These are phyloP conservation scores for Galleria mellonella DNA, from an alignment of 1,140 invertebrate genomes.

Conservation along the genomic window DNA sequence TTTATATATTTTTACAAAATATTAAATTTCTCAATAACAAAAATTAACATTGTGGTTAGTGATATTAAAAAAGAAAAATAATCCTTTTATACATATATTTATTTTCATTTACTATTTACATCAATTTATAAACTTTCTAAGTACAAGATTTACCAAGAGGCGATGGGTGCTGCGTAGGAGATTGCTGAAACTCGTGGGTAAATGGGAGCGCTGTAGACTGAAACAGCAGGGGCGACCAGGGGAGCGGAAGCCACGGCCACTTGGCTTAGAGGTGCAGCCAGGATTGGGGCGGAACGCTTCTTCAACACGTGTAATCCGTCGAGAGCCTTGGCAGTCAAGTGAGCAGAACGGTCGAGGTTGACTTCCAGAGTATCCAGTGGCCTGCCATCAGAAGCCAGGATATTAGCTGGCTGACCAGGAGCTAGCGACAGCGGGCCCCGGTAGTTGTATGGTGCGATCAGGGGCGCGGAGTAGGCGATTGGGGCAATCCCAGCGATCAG, in stretches of 20 bases:
- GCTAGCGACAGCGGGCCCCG: conserved; percentile 43
- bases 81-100: background rate
- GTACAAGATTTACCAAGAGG: background rate
- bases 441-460: conserved; percentile 32
- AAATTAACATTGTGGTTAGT: background rate
- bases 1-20: too few relatives aligned
- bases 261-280: conserved; percentile 18
- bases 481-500: conserved; percentile 23
- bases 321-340: conserved; percentile 47
- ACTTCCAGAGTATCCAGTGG: conserved; percentile 59
- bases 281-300: conserved; percentile 33
- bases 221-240: conserved; percentile 17
- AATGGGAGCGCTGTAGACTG: conserved; percentile 25
- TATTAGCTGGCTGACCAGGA: conserved; percentile 47
- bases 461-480: conserved; percentile 23
- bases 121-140: background rate
- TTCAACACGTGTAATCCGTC: conserved; percentile 39
- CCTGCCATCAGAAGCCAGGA: conserved; percentile 41
- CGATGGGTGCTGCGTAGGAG: conserved; percentile 16
- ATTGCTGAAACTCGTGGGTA: conserved; percentile 12
- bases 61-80: background rate
- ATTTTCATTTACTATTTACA: background rate
- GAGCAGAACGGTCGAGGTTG: conserved; percentile 61
- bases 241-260: conserved; percentile 18
- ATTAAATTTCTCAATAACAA: too few relatives aligned